Percentiles rank a stretch among this genome's conserved stretches.
phyloP scores from a whole-genome alignment of 2,888 invertebrate genomes.

The Neoascia interrupta region DNA sequence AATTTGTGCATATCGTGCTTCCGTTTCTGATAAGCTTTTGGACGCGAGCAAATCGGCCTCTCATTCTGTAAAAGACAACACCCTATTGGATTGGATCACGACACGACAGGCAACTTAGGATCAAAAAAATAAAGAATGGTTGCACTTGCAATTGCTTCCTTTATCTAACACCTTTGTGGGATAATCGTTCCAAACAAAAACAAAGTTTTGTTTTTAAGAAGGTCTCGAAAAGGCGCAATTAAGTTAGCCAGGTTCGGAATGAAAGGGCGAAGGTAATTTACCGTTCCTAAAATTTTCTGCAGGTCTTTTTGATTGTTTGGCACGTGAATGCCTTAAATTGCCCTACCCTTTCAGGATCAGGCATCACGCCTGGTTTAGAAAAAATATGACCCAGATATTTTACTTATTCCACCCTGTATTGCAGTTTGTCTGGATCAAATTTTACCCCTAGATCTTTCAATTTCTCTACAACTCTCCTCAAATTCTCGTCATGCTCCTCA shows the following conservation, averaged over 20 bases:
- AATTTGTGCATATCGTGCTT: constrained; percentile 61
- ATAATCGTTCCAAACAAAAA: constrained; percentile 61
- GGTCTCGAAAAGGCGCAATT: constrained; percentile 35
- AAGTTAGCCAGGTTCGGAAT: constrained; percentile 10
- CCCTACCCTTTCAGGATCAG: constrained; percentile 24
- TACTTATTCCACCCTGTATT: constrained; percentile 4
- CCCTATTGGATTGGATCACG: constrained; percentile 45
- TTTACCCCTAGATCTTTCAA: not conserved
- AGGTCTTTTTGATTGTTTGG: constrained; percentile 71
- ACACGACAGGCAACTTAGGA: not conserved
- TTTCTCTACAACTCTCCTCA: constrained; percentile 7
- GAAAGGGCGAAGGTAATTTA: constrained; percentile 45
- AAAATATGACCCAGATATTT: constrained; percentile 34
- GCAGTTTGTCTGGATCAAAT: constrained; percentile 9
- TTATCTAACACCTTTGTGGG: constrained; percentile 64
- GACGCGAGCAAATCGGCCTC: constrained; percentile 28
- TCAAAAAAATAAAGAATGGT: not conserved
- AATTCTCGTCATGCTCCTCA: constrained; percentile 21
- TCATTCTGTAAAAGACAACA: constrained; percentile 32
- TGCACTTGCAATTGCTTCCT: constrained; percentile 30
- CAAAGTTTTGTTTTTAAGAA: constrained; percentile 70
- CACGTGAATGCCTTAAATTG: constrained; percentile 37
- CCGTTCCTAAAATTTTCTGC: constrained; percentile 71
- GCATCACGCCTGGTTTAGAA: constrained; percentile 1
- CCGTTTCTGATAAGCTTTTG: constrained; percentile 43